A percentile compares a stretch with the other conserved stretches of the same genome.
Evolutionary conservation across 2,797 vertebrate genomes (phyloP).

Genomic region (Malurus splendens): DNA sequence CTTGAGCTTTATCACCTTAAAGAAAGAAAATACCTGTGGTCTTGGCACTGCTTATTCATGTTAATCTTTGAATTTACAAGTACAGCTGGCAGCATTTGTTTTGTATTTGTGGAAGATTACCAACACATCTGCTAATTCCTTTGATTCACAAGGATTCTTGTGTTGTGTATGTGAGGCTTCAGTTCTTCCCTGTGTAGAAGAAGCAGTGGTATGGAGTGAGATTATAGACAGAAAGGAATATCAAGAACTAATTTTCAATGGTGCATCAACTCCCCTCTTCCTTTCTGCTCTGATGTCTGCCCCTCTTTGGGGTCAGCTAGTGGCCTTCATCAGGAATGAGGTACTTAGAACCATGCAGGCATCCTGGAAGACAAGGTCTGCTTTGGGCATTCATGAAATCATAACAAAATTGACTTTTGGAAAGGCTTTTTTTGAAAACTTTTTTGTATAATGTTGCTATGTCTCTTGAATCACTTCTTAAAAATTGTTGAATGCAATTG

Average conservation of each 20-base stretch:
- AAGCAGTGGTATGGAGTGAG: neutral
- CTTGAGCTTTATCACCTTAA: neutral
- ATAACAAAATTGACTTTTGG: neutral
- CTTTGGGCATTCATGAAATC: neutral
- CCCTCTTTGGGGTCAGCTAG: neutral
- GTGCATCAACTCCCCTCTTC: neutral
- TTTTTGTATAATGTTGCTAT: neutral
- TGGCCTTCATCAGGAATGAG: neutral
- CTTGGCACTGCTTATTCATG: neutral
- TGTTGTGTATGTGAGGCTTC: neutral
- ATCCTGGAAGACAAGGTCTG: neutral
- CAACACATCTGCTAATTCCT: neutral
- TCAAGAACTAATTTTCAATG: neutral
- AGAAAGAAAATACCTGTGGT: neutral
- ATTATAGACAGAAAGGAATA: neutral
- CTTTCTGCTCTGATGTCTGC: neutral
- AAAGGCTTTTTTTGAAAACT: neutral
- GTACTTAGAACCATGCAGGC: neutral
- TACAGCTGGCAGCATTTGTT: neutral
- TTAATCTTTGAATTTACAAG: slow-evolving; percentile 12
- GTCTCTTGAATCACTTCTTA: neutral
- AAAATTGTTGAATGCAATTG: neutral
- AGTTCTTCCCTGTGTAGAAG: neutral
- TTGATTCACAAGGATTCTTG: neutral
- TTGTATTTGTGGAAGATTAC: slow-evolving; percentile 16